Percentiles rank a stretch among this genome's conserved stretches.
Evolutionary conservation across 2,113 vertebrate genomes (phyloP).

Genomic region (Chascanopsetta lugubris): DNA sequence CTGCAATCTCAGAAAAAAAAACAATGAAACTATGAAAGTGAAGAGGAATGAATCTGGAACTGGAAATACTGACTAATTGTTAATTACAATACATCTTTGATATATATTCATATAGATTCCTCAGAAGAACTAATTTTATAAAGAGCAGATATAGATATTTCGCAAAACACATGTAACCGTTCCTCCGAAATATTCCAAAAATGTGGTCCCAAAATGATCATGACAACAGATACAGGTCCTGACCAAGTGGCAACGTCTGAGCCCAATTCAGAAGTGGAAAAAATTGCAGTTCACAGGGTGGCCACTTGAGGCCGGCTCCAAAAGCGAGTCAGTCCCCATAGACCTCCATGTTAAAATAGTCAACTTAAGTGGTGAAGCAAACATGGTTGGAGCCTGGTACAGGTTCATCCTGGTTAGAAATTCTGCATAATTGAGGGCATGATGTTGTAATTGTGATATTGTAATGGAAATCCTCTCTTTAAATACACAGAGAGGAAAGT

Average conservation of each 20-base stretch:
- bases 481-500: slow-evolving; percentile 1
- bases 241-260: neutral
- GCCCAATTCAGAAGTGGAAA: neutral
- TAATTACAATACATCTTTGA: neutral
- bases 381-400: too few species aligned
- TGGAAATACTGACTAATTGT: too few species aligned
- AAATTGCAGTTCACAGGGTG: neutral
- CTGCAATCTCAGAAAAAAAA: neutral
- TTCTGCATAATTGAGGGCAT: too few species aligned
- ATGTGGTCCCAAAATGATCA: neutral
- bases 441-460: neutral
- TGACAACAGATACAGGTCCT: neutral
- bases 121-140: neutral
- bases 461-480: neutral
- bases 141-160: neutral
- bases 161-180: neutral
- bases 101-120: neutral
- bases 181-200: too few species aligned
- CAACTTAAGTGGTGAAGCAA: too few species aligned
- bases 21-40: neutral
- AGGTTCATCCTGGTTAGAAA: too few species aligned
- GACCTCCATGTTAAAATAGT: too few species aligned
- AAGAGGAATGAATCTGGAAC: neutral
- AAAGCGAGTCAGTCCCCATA: too few species aligned
- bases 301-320: too few species aligned